Percentiles rank a stretch among this genome's conserved stretches.
These are phyloP conservation scores for Agrilus mali DNA, from an alignment of 2,888 invertebrate species.

Conservation along the genomic window DNA sequence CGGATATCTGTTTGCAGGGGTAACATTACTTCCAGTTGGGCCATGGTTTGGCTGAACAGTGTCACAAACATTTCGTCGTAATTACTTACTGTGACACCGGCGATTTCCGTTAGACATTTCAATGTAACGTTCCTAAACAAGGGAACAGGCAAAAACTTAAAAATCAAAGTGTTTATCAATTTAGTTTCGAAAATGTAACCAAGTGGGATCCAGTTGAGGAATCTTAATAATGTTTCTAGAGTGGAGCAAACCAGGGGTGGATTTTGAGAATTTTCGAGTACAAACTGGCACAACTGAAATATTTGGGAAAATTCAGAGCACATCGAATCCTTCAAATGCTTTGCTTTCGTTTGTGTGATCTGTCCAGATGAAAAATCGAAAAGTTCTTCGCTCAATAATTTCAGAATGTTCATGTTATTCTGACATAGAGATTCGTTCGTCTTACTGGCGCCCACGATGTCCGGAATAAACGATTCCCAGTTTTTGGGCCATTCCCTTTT, in stretches of 20 bases:
- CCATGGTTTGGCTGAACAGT: slow-evolving; percentile 85
- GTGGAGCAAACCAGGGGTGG: slow-evolving; percentile 92
- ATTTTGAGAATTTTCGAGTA: slow-evolving; percentile 95
- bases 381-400: slow-evolving; percentile 94
- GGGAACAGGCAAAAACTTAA: slow-evolving; percentile 95
- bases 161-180: slow-evolving; percentile 83
- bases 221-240: slow-evolving; percentile 87
- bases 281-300: slow-evolving; percentile 95
- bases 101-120: slow-evolving; percentile 97
- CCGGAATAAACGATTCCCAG: slow-evolving; percentile 98
- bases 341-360: slow-evolving; percentile 97
- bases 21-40: slow-evolving; percentile 83
- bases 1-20: slow-evolving; percentile 85
- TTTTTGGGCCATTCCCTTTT: slow-evolving; percentile 99
- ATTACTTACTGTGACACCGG: slow-evolving; percentile 75
- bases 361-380: slow-evolving; percentile 98
- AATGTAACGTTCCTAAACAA: slow-evolving; percentile 96
- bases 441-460: slow-evolving; percentile 98
- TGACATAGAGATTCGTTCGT: slow-evolving; percentile 98
- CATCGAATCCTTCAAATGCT: slow-evolving; percentile 98
- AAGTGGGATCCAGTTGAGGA: slow-evolving; percentile 99
- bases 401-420: slow-evolving; percentile 98
- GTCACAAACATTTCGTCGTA: slow-evolving; percentile 90
- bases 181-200: slow-evolving; percentile 99
- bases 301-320: slow-evolving; percentile 98